Evolutionary conservation across 2,113 vertebrate genomes (phyloP), one percentile per base, ranked within the genome.

Genomic region (Bos javanicus): DNA sequence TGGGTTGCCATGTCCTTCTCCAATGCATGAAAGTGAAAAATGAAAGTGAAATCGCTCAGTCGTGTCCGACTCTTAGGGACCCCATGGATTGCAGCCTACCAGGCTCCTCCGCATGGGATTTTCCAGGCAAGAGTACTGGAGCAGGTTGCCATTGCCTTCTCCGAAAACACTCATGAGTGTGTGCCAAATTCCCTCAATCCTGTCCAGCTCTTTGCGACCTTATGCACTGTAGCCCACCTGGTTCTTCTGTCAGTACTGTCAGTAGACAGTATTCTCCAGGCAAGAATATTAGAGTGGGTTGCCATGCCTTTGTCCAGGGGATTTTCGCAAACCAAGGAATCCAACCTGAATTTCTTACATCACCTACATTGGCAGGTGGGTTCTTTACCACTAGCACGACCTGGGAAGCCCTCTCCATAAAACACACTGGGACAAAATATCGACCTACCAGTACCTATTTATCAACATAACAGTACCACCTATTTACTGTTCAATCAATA

Each of bases 61-160:
- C 1, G 0, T 30, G 7, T 62, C 60, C 2, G 2, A 62, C 28
- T 30, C 60, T 62, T 62, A 15, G 13, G 0, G 2, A 62, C 1
- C 0, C 28, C 28, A 62, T 15, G 28, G 13, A 62, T 62, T 62
- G 60, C 60, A 62, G 60, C 28, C 60, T 30, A 30, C 0, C 28
- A 30, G 60, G 28, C 60, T 62, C 28, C 13, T 62, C 6, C 0
- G 0, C 6, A 0, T 15, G 13, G 13, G 13, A 62, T 62, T 62
- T 62, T 62, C 60, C 60, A 62, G 60, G 28, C 60, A 62, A 62
- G 60, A 30, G 2, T 30, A 62, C 28, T 62, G 60, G 28, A 15
- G 28, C 5, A 2, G 13, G 28, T 62, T 62, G 28, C 6, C 60
- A 33, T 33, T 62, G 28, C 60, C 28, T 62, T 62, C 14, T 33